Percentiles rank a stretch among this genome's conserved stretches.
phyloP scores from a whole-genome alignment of 2,113 vertebrate genomes.

The Suricata suricatta region DNA sequence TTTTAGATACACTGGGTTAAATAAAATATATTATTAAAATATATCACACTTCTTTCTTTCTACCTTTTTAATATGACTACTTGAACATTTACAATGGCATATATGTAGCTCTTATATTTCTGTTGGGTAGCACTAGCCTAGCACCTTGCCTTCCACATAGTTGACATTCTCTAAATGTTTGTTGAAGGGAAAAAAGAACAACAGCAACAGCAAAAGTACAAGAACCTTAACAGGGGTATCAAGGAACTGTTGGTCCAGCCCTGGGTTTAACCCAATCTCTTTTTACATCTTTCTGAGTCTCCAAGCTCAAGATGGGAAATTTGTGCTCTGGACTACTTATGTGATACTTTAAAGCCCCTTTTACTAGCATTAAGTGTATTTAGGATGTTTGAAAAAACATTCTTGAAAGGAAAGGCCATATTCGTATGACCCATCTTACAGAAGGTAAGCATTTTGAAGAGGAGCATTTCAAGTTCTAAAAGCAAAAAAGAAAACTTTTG shows the following conservation, averaged over 20 bases:
- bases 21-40: conserved; percentile 14
- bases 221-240: neutral
- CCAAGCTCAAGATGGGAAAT: neutral
- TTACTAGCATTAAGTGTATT: conserved; percentile 16
- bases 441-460: neutral
- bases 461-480: conserved; percentile 1
- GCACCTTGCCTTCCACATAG: neutral
- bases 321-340: neutral
- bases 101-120: neutral
- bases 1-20: conserved; percentile 34
- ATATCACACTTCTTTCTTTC: neutral
- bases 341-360: neutral
- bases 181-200: conserved; percentile 39
- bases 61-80: neutral
- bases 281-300: neutral
- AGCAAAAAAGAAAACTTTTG: conserved; percentile 29
- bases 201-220: neutral
- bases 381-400: conserved; percentile 7
- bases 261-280: neutral
- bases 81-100: neutral
- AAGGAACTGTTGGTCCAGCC: neutral
- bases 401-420: conserved; percentile 11
- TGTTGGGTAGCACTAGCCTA: neutral
- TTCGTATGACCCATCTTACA: neutral
- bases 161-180: neutral